Evolutionary conservation across 2,797 vertebrate genomes (phyloP).

Genomic region (Rachycentron canadum): DNA sequence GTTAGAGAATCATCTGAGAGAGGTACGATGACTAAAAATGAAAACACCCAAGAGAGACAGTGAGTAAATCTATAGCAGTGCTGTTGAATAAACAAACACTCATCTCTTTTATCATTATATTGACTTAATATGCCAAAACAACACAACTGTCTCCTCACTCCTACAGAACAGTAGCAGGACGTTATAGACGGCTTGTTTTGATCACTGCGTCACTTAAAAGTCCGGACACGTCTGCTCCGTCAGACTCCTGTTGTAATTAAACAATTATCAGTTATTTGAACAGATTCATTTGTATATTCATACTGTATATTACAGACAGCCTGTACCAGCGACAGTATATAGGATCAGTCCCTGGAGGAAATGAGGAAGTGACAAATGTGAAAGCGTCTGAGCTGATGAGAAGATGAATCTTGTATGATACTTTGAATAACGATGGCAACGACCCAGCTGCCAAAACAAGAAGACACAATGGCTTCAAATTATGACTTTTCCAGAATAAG

Average conservation of each 20-base stretch:
- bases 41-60: neutral
- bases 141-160: neutral
- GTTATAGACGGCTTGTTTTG: neutral
- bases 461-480: constrained; percentile 68
- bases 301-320: neutral
- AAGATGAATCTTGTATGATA: constrained; percentile 61
- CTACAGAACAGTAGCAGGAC: neutral
- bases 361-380: constrained; percentile 29
- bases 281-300: neutral
- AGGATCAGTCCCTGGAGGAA: neutral
- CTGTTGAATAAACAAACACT: neutral
- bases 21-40: neutral
- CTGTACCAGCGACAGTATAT: neutral
- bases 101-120: neutral
- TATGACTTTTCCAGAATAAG: constrained; percentile 73
- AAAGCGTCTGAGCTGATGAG: constrained; percentile 34
- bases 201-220: neutral
- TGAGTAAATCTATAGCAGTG: neutral
- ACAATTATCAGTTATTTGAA: neutral
- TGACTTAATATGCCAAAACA: neutral
- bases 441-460: constrained; percentile 71
- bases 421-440: constrained; percentile 56
- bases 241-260: too few relatives aligned
- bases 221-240: neutral
- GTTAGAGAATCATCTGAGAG: neutral